Percentiles rank a stretch among this genome's conserved stretches.
phyloP scores from a whole-genome alignment of 2,797 vertebrate genomes.

The Ceryle rudis region DNA sequence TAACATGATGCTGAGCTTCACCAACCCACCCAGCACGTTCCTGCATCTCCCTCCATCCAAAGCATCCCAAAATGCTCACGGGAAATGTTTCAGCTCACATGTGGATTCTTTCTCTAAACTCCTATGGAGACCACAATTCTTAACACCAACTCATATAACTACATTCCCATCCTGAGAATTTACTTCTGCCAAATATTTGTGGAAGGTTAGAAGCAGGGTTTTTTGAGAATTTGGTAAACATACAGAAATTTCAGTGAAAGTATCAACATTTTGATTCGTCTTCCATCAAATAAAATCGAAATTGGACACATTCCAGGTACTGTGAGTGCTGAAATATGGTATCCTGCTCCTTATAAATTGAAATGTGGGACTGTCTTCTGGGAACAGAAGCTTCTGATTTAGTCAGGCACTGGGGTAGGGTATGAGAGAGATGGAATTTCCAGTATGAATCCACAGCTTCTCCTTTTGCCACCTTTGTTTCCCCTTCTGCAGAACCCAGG shows the following conservation, averaged over 20 bases:
- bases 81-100: not conserved
- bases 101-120: not conserved
- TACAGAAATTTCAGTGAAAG: not conserved
- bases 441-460: not conserved
- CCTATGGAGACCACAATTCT: fast-evolving
- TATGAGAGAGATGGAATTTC: not conserved
- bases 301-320: not conserved
- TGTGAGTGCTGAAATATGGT: fast-evolving
- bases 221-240: not conserved
- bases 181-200: not conserved
- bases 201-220: not conserved
- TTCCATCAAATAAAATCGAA: not conserved
- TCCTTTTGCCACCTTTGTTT: not conserved
- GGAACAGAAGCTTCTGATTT: not conserved
- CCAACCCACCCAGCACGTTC: not conserved
- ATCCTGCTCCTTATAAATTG: not conserved
- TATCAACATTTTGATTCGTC: not conserved
- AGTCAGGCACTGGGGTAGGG: not conserved
- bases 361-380: not conserved
- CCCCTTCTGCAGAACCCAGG: not conserved
- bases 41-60: not conserved
- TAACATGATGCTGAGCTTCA: not conserved
- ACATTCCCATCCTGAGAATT: not conserved
- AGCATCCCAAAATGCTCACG: not conserved
- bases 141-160: not conserved